Evolutionary conservation across 35 echinoderm and acorn worm species (phyloP), one percentile per base, ranked within the genome.

Genomic region (Apostichopus parvimensis): DNA sequence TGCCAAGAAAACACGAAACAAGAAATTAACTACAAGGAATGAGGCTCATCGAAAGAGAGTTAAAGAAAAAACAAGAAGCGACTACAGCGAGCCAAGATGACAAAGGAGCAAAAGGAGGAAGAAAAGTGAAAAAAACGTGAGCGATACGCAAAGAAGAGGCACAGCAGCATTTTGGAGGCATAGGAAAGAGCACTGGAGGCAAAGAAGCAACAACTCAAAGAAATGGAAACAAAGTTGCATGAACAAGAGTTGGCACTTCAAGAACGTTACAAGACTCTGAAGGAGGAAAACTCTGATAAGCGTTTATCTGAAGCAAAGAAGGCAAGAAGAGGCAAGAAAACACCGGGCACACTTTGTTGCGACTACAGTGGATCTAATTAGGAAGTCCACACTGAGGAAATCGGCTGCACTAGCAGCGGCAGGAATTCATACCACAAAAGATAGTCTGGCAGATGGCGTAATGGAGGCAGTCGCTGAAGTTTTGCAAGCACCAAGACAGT

Each of bases 311-410:
- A 53, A 68, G 87, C 93, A n/a, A 94, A 57, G 56, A 4, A 25
- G 26, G 93, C 58, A 11, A 80, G 87, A 71, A 90, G 34, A 94
- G 77, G 77, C 53, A 62, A 83, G 55, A 83, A 59, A 25, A 28
- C 76, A 53, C 21, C n/a, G n/a, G n/a, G n/a, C n/a, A n/a, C n/a
- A n/a, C n/a, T n/a, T n/a, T n/a, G n/a, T n/a, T n/a, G n/a, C n/a
- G n/a, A n/a, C n/a, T n/a, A n/a, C n/a, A n/a, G n/a, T n/a, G n/a
- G n/a, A n/a, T n/a, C n/a, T n/a, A n/a, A n/a, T n/a, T n/a, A n/a
- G n/a, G n/a, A n/a, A n/a, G n/a, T n/a, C n/a, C n/a, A n/a, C n/a
- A n/a, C n/a, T n/a, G n/a, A n/a, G n/a, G n/a, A n/a, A n/a, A n/a
- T n/a, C n/a, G n/a, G n/a, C n/a, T n/a, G n/a, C n/a, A n/a, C n/a